Conservation (phyloP, 2,797 vertebrate species). For the Phrynocephalus vlangalii region DNA sequence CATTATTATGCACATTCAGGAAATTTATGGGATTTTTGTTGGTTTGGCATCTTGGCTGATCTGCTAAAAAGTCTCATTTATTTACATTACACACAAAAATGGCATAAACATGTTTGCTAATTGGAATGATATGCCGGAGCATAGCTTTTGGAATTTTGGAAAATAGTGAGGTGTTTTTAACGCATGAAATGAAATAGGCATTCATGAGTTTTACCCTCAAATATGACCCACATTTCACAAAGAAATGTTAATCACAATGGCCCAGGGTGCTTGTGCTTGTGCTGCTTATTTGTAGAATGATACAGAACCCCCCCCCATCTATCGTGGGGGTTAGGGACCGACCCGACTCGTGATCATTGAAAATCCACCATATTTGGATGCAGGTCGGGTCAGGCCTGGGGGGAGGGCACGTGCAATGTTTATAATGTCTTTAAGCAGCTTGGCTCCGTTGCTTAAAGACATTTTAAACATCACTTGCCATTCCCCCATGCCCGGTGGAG, state of each 20-base stretch:
- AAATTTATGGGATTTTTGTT: conserved; percentile 45
- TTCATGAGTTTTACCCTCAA: background rate
- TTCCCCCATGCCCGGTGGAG: too few relatives aligned
- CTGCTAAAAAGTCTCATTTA: conserved; percentile 49
- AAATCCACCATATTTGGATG: too few relatives aligned
- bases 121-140: background rate
- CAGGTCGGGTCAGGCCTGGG: too few relatives aligned
- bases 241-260: background rate
- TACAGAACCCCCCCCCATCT: too few relatives aligned
- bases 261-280: too few relatives aligned
- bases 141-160: conserved; percentile 26
- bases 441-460: too few relatives aligned
- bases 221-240: background rate
- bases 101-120: conserved; percentile 40
- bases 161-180: conserved; percentile 17
- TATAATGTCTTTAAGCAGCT: too few relatives aligned
- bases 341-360: too few relatives aligned
- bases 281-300: too few relatives aligned
- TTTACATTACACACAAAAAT: conserved; percentile 50
- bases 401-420: too few relatives aligned
- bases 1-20: conserved; percentile 34
- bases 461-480: too few relatives aligned
- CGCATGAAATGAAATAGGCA: conserved; percentile 38
- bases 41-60: conserved; percentile 32
- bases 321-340: too few relatives aligned